Conservation (phyloP, 2,113 vertebrate genomes). For the Egretta garzetta region DNA sequence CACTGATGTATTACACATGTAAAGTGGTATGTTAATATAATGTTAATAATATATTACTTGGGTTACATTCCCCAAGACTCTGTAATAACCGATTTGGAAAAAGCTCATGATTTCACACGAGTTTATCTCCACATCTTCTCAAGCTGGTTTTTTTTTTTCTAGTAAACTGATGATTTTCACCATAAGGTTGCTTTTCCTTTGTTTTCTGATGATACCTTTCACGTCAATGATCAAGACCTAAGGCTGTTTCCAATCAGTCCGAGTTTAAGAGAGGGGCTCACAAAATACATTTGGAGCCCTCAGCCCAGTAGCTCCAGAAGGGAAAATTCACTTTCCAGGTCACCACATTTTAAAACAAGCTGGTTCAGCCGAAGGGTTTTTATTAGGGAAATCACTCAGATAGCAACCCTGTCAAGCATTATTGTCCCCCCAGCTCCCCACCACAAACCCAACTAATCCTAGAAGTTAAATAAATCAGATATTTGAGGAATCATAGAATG, state of each 20-base stretch:
- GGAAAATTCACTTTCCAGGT: background rate
- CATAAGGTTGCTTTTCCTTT: background rate
- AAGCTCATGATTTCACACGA: background rate
- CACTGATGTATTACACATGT: background rate
- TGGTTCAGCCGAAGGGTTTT: background rate
- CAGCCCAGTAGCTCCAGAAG: background rate
- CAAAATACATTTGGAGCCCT: background rate
- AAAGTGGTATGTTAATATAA: background rate
- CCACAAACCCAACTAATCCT: background rate
- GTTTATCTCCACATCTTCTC: background rate
- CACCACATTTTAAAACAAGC: background rate
- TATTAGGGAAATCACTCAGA: background rate
- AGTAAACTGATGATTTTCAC: constrained; percentile 18
- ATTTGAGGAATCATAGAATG: background rate
- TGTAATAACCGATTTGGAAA: background rate
- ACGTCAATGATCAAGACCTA: background rate
- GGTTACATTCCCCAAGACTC: background rate
- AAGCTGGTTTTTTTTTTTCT: background rate
- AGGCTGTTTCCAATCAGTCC: background rate
- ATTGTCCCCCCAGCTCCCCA: background rate
- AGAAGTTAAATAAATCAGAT: background rate
- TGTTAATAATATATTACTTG: background rate
- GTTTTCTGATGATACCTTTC: background rate
- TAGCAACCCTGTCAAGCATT: background rate
- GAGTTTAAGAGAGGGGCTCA: background rate